Evolutionary conservation across 2,888 invertebrate species (phyloP).

Genomic region (Unio delphinus): DNA sequence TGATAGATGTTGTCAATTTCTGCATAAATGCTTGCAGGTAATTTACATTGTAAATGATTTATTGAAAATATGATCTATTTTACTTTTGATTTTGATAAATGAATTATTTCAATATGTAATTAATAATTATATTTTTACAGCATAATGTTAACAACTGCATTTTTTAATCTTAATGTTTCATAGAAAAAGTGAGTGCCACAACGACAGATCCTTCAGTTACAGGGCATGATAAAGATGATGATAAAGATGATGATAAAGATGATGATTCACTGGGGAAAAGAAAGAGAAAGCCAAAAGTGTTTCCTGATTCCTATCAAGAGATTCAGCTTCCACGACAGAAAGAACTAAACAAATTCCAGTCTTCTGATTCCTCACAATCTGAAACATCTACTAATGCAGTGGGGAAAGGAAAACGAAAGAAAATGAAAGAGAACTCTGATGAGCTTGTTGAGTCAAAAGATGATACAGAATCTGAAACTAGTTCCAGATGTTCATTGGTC

Average conservation of each 20-base stretch:
- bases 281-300: constrained; percentile 30
- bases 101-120: too few relatives aligned
- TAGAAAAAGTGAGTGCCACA: too few relatives aligned
- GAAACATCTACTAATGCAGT: neutral
- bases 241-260: neutral
- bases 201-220: too few relatives aligned
- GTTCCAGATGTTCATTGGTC: neutral
- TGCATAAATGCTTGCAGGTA: too few relatives aligned
- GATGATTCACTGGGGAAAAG: constrained; percentile 11
- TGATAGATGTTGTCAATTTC: too few relatives aligned
- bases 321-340: constrained; percentile 1
- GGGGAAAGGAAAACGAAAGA: constrained; percentile 8
- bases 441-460: neutral
- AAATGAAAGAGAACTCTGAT: neutral
- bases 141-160: too few relatives aligned
- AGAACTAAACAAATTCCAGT: neutral
- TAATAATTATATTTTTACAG: too few relatives aligned
- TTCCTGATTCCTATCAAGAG: constrained; percentile 31
- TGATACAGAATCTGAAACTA: constrained; percentile 4
- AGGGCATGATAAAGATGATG: neutral
- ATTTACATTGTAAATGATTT: too few relatives aligned
- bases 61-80: too few relatives aligned
- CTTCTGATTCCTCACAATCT: too few relatives aligned
- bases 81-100: too few relatives aligned
- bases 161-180: too few relatives aligned